Evolutionary conservation across 2,888 invertebrate genomes (phyloP), one percentile per base, ranked within the genome.

Genomic region (Apotomis turbidana): DNA sequence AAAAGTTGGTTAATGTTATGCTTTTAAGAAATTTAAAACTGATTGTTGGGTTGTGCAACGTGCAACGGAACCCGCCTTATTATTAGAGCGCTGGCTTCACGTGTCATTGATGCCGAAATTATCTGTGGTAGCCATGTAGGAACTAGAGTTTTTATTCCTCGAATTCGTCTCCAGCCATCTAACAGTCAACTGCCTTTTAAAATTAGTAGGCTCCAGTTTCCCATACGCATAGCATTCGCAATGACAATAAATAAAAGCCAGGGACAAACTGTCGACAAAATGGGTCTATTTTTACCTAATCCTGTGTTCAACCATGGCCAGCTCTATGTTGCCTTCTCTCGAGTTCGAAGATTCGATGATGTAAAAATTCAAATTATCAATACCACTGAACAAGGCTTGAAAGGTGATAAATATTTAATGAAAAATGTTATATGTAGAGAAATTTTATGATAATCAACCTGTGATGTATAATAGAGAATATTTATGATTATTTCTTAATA

Each of bases 281-380:
- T 44, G 0, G 44, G 44, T 6, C 5, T 44, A 6, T 44, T 44
- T 44, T 44, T 44, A 44, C 44, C 44, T 8, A 44, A 44, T 44
- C 44, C 58, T n/a, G 36, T 59, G 64, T 74, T 64, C 73, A 74
- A 75, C 70, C 74, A 75, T 74, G 60, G 74, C 10, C 72, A 74
- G 60, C 69, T 73, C 71, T 75, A 76, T 74, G 73, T 74, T 76
- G 77, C 75, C 76, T 77, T 76, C 74, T 78, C 72, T 75, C 74
- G 74, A 76, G 73, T 76, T 68, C 75, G 75, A 76, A 76, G 75
- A 75, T 76, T 78, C 75, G 74, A 77, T 76, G 77, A 77, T 76
- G 70, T 77, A 76, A 75, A 74, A 74, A 74, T 76, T 52, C 74
- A 76, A 78, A 74, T 76, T 76, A 76, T 76, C 70, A 76, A 78